Percentiles rank a stretch among this genome's conserved stretches.
These are phyloP conservation scores for Cossypha polioptera DNA, from an alignment of 2,797 vertebrate genomes.

Conservation along the genomic window DNA sequence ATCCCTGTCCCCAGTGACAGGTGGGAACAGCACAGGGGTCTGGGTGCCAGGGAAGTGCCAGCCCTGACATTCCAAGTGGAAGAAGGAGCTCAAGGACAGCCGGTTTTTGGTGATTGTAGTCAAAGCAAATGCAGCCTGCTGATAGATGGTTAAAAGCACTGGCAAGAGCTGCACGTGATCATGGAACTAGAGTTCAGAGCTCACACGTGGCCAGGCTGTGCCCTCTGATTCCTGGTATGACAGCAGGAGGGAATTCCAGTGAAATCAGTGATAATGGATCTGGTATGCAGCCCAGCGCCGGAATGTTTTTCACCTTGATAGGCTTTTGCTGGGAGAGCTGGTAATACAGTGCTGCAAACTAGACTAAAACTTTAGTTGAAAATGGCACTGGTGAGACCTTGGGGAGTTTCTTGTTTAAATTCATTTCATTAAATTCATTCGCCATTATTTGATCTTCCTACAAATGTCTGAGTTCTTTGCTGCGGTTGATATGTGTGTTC, in stretches of 20 bases:
- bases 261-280: not conserved
- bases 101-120: not conserved
- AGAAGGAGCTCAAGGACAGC: not conserved
- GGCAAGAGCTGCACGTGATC: not conserved
- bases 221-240: not conserved
- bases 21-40: not conserved
- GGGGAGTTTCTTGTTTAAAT: not conserved
- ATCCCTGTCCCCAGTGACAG: fast-evolving
- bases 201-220: not conserved
- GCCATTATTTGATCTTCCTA: not conserved
- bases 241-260: not conserved
- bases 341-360: not conserved
- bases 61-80: not conserved
- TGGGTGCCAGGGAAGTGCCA: not conserved
- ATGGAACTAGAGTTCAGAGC: not conserved
- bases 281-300: not conserved
- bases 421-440: no score
- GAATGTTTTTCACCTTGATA: not conserved
- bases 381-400: not conserved
- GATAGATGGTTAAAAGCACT: not conserved
- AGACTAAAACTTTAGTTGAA: not conserved
- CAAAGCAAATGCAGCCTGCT: not conserved
- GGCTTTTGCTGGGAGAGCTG: not conserved
- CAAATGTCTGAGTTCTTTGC: not conserved
- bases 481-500: fast-evolving